Percentiles rank a stretch among this genome's conserved stretches.
Evolutionary conservation across 2,113 vertebrate species (phyloP).

Genomic region (Pagrus major): DNA sequence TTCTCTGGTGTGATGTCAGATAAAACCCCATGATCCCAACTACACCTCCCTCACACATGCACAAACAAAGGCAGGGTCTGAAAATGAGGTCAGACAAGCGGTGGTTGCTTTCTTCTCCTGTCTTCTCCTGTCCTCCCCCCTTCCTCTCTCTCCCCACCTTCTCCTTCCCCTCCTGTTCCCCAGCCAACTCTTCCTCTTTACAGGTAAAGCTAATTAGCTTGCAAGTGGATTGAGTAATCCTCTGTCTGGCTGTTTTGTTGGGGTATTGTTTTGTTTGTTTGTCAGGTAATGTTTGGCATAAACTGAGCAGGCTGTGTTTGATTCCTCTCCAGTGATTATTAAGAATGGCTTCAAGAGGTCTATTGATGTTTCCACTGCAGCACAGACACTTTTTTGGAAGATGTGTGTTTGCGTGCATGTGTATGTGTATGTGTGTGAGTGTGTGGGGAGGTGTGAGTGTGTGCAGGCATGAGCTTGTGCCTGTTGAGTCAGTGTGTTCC

Average conservation of each 20-base stretch:
- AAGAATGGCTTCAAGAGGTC: constrained; percentile 67
- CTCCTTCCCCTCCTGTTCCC: constrained; percentile 54
- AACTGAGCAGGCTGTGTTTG: constrained; percentile 65
- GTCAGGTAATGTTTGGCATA: constrained; percentile 65
- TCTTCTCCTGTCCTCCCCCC: constrained; percentile 23
- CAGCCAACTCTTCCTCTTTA: constrained; percentile 59
- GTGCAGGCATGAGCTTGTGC: constrained; percentile 38
- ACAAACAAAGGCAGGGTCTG: constrained; percentile 63
- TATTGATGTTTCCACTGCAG: constrained; percentile 73
- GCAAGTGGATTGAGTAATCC: constrained; percentile 70
- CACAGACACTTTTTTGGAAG: constrained; percentile 24
- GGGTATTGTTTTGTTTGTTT: constrained; percentile 74
- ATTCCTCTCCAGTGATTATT: constrained; percentile 81
- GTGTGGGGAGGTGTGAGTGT: constrained; percentile 13
- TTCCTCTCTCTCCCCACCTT: constrained; percentile 8
- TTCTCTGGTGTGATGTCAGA: constrained; percentile 63
- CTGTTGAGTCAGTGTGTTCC: constrained; percentile 66
- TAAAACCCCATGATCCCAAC: constrained; percentile 65
- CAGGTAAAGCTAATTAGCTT: constrained; percentile 76
- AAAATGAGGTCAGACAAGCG: constrained; percentile 72
- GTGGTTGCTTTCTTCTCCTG: constrained; percentile 56
- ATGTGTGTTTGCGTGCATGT: constrained; percentile 13
- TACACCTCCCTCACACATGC: constrained; percentile 47
- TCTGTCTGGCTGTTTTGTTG: constrained; percentile 64
- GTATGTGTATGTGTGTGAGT: not conserved